These are phyloP conservation scores for Agonopterix arenella DNA, from an alignment of 2,888 invertebrate species.

Conservation along the genomic window DNA sequence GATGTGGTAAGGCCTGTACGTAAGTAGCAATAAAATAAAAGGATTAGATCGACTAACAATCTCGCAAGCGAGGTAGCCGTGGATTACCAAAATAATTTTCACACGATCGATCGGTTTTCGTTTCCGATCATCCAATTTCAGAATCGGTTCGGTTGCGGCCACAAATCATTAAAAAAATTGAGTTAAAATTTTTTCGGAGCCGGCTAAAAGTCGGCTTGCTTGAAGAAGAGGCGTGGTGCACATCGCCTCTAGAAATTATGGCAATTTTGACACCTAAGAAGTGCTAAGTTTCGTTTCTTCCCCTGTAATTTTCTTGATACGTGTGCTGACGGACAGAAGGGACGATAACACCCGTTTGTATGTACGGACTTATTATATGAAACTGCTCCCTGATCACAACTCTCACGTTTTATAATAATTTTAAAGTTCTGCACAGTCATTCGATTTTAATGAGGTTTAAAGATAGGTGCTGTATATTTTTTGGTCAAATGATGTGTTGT, in stretches of 20 bases:
- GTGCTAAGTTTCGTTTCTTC: constrained; percentile 63
- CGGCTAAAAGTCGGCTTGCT: constrained; percentile 68
- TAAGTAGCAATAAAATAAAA: constrained; percentile 1
- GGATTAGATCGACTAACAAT: constrained; percentile 2
- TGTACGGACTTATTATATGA: constrained; percentile 13
- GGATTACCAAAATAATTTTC: constrained; percentile 51
- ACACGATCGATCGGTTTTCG: constrained; percentile 55
- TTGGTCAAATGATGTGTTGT: constrained; percentile 14
- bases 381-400: constrained; percentile 48
- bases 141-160: constrained; percentile 66
- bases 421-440: constrained; percentile 57
- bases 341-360: constrained; percentile 34
- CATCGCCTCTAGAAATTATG: constrained; percentile 61
- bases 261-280: constrained; percentile 75
- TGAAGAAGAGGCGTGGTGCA: constrained; percentile 58
- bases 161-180: constrained; percentile 71
- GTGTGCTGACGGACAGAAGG: constrained; percentile 44
- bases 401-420: constrained; percentile 63
- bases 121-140: constrained; percentile 68
- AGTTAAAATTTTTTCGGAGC: constrained; percentile 47
- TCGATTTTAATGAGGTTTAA: constrained; percentile 57
- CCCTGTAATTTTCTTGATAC: constrained; percentile 62
- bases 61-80: constrained; percentile 18
- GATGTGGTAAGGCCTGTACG: too few relatives aligned
- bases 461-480: constrained; percentile 56